Percentiles rank a stretch among this genome's conserved stretches.
These are phyloP conservation scores for Caenorhabditis sinica DNA, from an alignment of 2,888 invertebrate species.

Conservation along the genomic window DNA sequence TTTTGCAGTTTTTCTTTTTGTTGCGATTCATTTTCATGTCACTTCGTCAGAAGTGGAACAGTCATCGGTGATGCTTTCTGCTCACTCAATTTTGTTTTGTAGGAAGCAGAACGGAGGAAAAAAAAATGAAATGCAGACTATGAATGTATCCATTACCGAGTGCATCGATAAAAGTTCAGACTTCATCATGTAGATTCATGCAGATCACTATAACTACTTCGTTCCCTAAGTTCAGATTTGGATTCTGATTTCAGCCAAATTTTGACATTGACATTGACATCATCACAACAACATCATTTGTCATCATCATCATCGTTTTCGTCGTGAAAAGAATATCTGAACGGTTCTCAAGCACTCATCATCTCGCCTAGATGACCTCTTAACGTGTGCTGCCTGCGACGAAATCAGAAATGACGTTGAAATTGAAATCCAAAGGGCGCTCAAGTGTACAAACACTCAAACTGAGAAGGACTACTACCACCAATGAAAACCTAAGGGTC, in stretches of 20 bases:
- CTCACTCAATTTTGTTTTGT: conserved; percentile 39
- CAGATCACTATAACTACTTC: neutral
- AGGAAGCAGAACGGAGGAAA: neutral
- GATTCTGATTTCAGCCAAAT: no score
- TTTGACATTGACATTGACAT: conserved; percentile 11
- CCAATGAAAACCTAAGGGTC: neutral
- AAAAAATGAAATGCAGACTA: conserved; percentile 34
- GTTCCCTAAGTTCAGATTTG: no score
- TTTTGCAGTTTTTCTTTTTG: conserved; percentile 13
- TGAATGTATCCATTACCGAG: neutral
- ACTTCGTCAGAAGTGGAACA: conserved; percentile 4
- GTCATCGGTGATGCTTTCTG: conserved; percentile 34
- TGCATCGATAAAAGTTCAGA: neutral
- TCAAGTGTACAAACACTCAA: conserved; percentile 56
- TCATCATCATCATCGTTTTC: conserved; percentile 15
- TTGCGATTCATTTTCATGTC: neutral
- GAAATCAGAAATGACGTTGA: conserved; percentile 47
- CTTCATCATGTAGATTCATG: neutral
- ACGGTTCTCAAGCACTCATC: conserved; percentile 63
- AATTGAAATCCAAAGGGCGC: conserved; percentile 48
- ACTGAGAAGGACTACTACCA: neutral
- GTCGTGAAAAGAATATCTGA: conserved; percentile 40
- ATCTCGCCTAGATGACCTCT: conserved; percentile 55
- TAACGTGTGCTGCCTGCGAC: conserved; percentile 8
- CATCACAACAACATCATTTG: neutral